phyloP scores from a whole-genome alignment of 2,113 vertebrate species.

The Cavia porcellus region DNA sequence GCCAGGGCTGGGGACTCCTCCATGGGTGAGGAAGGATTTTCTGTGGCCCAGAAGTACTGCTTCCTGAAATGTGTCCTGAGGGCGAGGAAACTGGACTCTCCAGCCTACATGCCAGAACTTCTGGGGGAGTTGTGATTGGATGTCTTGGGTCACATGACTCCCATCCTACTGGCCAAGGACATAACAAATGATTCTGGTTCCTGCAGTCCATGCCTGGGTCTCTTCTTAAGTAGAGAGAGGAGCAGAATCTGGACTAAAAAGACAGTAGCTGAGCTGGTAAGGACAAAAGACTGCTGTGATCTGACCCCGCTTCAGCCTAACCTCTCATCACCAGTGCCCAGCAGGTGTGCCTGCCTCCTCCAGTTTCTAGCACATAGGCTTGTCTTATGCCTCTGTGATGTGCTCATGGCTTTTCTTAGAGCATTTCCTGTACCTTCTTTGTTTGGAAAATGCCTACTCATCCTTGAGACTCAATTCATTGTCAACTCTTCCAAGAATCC shows the following conservation, averaged over 20 bases:
- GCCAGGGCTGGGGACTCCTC: background rate
- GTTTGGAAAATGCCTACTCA: background rate
- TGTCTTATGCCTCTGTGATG: background rate
- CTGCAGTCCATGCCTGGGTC: too few species aligned
- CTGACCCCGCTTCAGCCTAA: background rate
- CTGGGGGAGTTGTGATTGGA: background rate
- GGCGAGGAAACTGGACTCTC: background rate
- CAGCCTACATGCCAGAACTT: background rate
- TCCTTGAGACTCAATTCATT: background rate
- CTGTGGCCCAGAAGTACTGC: background rate
- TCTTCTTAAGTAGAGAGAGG: background rate
- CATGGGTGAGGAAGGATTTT: background rate
- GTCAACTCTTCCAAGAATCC: background rate
- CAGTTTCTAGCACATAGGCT: background rate
- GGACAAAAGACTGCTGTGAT: too few species aligned
- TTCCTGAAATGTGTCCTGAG: too few species aligned
- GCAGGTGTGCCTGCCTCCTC: background rate
- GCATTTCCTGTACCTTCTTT: background rate
- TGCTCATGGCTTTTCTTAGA: background rate
- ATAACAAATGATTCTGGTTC: background rate
- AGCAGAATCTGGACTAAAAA: background rate
- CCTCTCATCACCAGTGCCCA: background rate
- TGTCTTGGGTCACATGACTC: background rate
- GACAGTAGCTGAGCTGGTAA: background rate
- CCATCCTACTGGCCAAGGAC: background rate